Evolutionary conservation across 2,113 vertebrate species (phyloP).

Genomic region (Taurulus bubalis): DNA sequence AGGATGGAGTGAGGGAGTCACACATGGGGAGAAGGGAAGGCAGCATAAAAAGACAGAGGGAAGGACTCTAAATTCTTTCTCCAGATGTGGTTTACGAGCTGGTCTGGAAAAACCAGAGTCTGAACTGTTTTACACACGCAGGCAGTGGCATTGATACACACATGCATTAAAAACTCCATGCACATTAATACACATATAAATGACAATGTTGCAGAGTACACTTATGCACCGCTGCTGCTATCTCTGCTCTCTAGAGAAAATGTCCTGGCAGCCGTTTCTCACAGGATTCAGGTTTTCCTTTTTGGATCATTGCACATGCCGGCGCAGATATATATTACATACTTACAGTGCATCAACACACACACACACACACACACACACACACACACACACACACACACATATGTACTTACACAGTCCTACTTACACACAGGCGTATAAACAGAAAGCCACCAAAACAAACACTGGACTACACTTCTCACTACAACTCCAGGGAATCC

Average conservation of each 20-base stretch:
- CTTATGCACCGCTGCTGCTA: constrained; percentile 39
- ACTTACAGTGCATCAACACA: constrained; percentile 7
- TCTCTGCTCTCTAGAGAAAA: constrained; percentile 43
- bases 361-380: constrained; percentile 26
- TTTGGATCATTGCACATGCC: constrained; percentile 54
- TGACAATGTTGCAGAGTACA: constrained; percentile 47
- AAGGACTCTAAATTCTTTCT: constrained; percentile 84
- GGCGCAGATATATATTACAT: constrained; percentile 42
- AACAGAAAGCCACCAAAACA: constrained; percentile 75
- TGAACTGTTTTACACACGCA: constrained; percentile 79
- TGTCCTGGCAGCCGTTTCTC: constrained; percentile 42
- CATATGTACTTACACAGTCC: constrained; percentile 22
- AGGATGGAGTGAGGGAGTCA: constrained; percentile 63
- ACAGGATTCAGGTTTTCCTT: constrained; percentile 46
- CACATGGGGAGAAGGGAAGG: constrained; percentile 60
- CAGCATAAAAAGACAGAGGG: constrained; percentile 69
- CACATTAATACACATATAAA: constrained; percentile 52
- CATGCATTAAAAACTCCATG: constrained; percentile 45
- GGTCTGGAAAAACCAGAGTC: constrained; percentile 79
- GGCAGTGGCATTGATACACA: constrained; percentile 60
- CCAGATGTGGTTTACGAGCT: constrained; percentile 85
- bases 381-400: constrained; percentile 30
- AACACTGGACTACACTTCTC: constrained; percentile 74
- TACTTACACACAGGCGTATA: constrained; percentile 55
- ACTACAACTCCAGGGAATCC: constrained; percentile 75